phyloP scores from a whole-genome alignment of 2,113 vertebrate species.

The Solenodon paradoxus region DNA sequence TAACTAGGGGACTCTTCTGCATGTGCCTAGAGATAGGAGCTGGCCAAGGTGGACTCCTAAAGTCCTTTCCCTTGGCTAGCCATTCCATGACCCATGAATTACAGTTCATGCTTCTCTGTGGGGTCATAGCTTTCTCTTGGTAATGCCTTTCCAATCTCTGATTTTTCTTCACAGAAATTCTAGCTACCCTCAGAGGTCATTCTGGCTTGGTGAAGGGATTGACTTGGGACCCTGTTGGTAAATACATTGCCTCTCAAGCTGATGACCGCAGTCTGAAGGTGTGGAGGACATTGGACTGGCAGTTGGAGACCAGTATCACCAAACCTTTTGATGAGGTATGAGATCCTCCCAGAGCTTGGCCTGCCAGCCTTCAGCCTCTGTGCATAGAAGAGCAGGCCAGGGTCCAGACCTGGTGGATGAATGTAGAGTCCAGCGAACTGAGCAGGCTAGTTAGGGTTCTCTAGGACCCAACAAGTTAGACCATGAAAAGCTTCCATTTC shows the following conservation, averaged over 20 bases:
- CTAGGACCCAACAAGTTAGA: background rate
- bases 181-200: constrained; percentile 93
- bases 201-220: constrained; percentile 97
- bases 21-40: background rate
- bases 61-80: background rate
- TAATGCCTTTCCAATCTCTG: background rate
- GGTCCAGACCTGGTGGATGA: background rate
- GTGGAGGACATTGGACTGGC: constrained; percentile 98
- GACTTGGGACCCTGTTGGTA: constrained; percentile 98
- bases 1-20: background rate
- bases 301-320: constrained; percentile 97
- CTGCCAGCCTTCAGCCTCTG: background rate
- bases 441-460: background rate
- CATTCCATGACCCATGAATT: background rate
- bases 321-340: constrained; percentile 97
- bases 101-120: background rate
- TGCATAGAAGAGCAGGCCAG: background rate
- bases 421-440: background rate
- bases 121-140: background rate
- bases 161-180: constrained; percentile 87
- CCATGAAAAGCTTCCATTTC: background rate
- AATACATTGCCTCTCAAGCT: constrained; percentile 98
- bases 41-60: background rate
- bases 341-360: background rate
- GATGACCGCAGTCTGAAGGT: constrained; percentile 97